Conservation (phyloP, 2,113 vertebrate genomes). For the Labrus mixtus region DNA sequence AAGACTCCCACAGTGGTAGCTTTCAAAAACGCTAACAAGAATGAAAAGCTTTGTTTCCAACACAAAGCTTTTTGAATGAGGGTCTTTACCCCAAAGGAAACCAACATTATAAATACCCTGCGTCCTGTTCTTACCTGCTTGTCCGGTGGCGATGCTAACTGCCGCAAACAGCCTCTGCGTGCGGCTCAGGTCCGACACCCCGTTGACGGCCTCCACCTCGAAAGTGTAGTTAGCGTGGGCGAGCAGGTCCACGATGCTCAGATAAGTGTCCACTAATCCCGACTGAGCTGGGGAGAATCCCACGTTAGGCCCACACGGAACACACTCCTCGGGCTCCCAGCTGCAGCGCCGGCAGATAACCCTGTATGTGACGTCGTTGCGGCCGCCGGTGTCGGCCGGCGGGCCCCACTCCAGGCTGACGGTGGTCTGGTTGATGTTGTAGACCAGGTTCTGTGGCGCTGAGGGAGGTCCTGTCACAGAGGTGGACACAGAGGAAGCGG, state of each 20-base stretch:
- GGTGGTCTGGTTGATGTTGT: constrained; percentile 99
- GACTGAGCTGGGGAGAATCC: constrained; percentile 93
- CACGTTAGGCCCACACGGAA: constrained; percentile 93
- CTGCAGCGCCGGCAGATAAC: constrained; percentile 94
- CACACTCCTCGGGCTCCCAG: constrained; percentile 97
- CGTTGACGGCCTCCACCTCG: constrained; percentile 98
- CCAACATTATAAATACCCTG: not conserved
- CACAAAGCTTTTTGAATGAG: too few relatives aligned
- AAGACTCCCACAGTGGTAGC: not conserved
- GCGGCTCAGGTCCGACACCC: constrained; percentile 95
- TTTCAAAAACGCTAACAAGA: too few relatives aligned
- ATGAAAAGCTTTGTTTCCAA: too few relatives aligned
- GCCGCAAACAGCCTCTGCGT: constrained; percentile 97
- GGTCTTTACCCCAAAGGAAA: not conserved
- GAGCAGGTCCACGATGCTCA: constrained; percentile 94
- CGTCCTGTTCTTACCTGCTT: constrained; percentile 90
- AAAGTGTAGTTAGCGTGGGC: constrained; percentile 98
- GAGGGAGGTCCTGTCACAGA: constrained; percentile 92
- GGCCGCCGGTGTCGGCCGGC: constrained; percentile 93
- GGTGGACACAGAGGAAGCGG: constrained; percentile 62
- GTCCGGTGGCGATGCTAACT: constrained; percentile 95
- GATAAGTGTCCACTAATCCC: constrained; percentile 93
- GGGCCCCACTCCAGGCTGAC: constrained; percentile 97
- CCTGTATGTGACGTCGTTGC: constrained; percentile 96
- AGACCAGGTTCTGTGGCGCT: constrained; percentile 98